These are phyloP conservation scores for Anastrepha ludens DNA, from an alignment of 1,140 invertebrate species.

Conservation along the genomic window DNA sequence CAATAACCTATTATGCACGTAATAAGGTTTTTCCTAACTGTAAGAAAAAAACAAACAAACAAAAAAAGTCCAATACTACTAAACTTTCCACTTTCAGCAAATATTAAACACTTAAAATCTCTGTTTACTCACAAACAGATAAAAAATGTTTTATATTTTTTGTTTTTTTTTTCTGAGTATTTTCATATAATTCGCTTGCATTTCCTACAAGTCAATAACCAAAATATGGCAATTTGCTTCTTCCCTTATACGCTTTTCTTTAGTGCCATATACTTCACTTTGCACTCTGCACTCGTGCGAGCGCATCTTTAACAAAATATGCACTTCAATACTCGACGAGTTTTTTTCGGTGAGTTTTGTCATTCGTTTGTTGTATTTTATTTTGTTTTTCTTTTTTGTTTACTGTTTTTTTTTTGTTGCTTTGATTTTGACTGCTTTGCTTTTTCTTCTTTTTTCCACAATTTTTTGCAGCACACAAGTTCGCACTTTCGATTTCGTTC, in stretches of 20 bases:
- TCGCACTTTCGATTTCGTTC: slow-evolving; percentile 50
- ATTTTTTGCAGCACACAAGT: slow-evolving; percentile 29
- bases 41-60: not conserved
- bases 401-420: not conserved
- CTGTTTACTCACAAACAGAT: not conserved
- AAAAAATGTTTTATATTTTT: not conserved
- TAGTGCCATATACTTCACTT: not conserved
- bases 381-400: not conserved
- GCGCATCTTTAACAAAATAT: slow-evolving; percentile 27
- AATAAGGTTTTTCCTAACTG: not conserved
- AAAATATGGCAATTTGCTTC: slow-evolving; percentile 40
- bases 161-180: not conserved
- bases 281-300: slow-evolving; percentile 5
- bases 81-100: not conserved
- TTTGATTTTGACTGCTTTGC: not conserved
- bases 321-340: not conserved
- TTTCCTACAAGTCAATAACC: slow-evolving; percentile 32
- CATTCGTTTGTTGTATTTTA: not conserved
- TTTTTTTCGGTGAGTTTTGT: not conserved
- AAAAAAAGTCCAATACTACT: not conserved
- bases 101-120: slow-evolving; percentile 11
- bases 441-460: not conserved
- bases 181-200: slow-evolving; percentile 4
- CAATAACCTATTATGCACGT: no score
- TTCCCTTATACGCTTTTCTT: slow-evolving; percentile 35